Conservation (phyloP, 2,113 vertebrate genomes). For the Rhinoptilus africanus region DNA sequence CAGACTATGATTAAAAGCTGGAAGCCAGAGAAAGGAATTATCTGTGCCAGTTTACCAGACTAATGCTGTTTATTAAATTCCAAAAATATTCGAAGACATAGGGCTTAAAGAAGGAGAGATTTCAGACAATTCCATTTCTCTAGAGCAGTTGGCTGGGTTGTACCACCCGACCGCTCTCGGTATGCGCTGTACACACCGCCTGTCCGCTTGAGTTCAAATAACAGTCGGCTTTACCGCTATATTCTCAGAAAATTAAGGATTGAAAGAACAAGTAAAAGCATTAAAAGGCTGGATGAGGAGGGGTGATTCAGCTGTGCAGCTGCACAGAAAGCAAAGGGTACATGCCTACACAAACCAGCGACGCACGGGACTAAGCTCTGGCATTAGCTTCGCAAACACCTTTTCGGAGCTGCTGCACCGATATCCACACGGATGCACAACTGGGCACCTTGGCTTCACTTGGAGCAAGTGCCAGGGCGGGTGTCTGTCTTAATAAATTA, state of each 20-base stretch:
- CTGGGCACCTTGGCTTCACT: background rate
- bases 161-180: background rate
- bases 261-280: background rate
- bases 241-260: background rate
- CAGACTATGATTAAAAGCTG: slow-evolving; percentile 62
- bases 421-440: accelerated
- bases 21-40: slow-evolving; percentile 11
- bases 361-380: background rate
- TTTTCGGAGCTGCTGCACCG: background rate
- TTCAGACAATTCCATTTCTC: background rate
- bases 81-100: background rate
- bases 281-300: background rate
- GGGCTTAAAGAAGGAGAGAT: background rate
- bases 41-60: background rate
- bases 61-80: slow-evolving; percentile 16
- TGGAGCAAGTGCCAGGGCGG: background rate
- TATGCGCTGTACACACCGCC: accelerated
- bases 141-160: background rate
- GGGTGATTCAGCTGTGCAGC: background rate
- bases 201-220: background rate
- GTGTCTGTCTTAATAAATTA: background rate
- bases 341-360: accelerated
- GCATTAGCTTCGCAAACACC: background rate
- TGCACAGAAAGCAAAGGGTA: background rate
- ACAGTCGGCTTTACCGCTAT: background rate